Percentiles rank a stretch among this genome's conserved stretches.
These are phyloP conservation scores for Hirtodrosophila confusa DNA, from an alignment of 2,888 invertebrate genomes.

Conservation along the genomic window DNA sequence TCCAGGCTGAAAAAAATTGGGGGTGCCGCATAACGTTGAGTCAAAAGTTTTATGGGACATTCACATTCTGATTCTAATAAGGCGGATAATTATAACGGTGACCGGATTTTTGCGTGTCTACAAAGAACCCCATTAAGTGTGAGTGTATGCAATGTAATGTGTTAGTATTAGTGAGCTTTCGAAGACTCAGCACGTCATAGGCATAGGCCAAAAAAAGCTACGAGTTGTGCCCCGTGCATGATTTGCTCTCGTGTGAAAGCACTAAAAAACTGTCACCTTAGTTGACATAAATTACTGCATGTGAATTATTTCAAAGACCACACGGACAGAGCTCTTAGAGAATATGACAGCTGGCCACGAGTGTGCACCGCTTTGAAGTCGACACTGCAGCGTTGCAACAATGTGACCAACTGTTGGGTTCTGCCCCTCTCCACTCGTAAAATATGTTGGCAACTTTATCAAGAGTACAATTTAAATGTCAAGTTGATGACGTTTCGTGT, in stretches of 20 bases:
- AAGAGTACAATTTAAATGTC: constrained; percentile 79
- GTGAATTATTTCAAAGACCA: constrained; percentile 66
- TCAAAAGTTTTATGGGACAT: constrained; percentile 44
- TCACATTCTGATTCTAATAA: constrained; percentile 21
- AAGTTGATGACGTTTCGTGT: constrained; percentile 75
- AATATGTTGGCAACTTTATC: constrained; percentile 79
- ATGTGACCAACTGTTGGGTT: constrained; percentile 48
- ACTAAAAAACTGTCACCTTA: constrained; percentile 56
- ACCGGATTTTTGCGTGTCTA: constrained; percentile 17
- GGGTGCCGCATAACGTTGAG: constrained; percentile 43
- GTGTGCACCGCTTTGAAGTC: constrained; percentile 39
- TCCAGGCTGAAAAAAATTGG: constrained; percentile 11
- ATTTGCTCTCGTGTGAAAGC: constrained; percentile 46
- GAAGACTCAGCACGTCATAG: constrained; percentile 2
- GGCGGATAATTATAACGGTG: constrained; percentile 49
- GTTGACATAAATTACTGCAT: constrained; percentile 66
- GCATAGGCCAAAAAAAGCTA: background rate
- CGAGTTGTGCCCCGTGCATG: constrained; percentile 5
- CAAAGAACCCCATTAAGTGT: no score
- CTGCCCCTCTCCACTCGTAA: constrained; percentile 29
- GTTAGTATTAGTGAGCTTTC: constrained; percentile 23
- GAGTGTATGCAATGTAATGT: background rate
- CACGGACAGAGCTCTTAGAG: constrained; percentile 47
- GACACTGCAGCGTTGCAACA: constrained; percentile 46
- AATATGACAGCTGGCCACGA: constrained; percentile 63